A percentile compares a stretch with the other conserved stretches of the same genome.
Evolutionary conservation across 2,113 vertebrate species (phyloP).

Genomic region (Catharus minimus): DNA sequence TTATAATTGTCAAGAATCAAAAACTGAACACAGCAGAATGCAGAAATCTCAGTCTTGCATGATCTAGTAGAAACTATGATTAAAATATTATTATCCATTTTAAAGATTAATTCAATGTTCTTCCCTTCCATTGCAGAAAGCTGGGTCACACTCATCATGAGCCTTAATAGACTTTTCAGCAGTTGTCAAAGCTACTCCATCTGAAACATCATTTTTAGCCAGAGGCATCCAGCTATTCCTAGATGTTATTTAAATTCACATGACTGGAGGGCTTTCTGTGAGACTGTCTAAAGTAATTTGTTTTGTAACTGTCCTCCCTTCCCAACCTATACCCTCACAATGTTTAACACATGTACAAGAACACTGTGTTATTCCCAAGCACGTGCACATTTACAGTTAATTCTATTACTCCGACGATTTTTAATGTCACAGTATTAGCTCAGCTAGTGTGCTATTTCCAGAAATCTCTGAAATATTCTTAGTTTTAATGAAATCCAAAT

Average conservation of each 20-base stretch:
- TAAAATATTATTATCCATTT: not conserved
- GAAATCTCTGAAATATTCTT: not conserved
- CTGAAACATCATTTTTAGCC: not conserved
- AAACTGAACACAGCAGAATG: not conserved
- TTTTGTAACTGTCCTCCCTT: not conserved
- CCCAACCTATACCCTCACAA: not conserved
- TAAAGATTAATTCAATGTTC: not conserved
- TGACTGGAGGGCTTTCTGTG: slow-evolving; percentile 9
- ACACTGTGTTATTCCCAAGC: not conserved
- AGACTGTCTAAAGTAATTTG: slow-evolving; percentile 32
- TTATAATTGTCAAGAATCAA: not conserved
- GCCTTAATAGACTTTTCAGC: slow-evolving; percentile 9
- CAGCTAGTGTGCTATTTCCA: not conserved
- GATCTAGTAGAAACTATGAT: not conserved
- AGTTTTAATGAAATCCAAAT: not conserved
- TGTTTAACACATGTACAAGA: not conserved
- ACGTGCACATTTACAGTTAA: not conserved
- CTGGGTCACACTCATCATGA: not conserved
- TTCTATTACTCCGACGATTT: not conserved
- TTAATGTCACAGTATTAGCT: not conserved
- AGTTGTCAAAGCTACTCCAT: slow-evolving; percentile 34
- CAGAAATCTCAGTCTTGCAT: not conserved
- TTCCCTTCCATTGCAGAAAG: not conserved
- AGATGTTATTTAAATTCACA: slow-evolving; percentile 18
- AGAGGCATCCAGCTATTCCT: slow-evolving; percentile 16